These are phyloP conservation scores for Tarsius wallacei DNA, from an alignment of 2,797 vertebrate genomes.

Conservation along the genomic window DNA sequence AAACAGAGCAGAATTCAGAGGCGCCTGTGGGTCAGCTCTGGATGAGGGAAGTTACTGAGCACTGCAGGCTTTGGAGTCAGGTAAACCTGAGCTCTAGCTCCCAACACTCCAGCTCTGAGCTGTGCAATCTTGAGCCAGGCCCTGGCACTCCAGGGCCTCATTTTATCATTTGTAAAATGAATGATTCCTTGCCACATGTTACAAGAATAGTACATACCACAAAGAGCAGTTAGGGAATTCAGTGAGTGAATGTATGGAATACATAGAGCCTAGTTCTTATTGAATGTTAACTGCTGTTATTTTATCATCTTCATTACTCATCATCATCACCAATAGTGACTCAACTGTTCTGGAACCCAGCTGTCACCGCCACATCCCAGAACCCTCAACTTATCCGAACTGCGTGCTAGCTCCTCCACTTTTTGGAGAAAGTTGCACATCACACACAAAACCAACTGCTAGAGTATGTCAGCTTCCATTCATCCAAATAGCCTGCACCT, in stretches of 20 bases:
- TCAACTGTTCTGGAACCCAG: background rate
- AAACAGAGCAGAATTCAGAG: background rate
- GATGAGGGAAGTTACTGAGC: background rate
- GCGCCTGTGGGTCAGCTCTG: background rate
- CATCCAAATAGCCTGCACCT: background rate
- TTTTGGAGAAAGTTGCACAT: constrained; percentile 41
- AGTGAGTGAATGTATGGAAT: background rate
- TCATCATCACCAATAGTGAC: background rate
- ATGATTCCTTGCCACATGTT: background rate
- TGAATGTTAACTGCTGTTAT: background rate
- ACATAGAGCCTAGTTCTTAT: background rate
- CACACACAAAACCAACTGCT: background rate
- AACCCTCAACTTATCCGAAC: background rate
- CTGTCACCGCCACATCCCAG: background rate
- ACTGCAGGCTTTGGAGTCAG: background rate
- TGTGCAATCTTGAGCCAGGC: too few relatives aligned
- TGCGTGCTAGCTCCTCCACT: background rate
- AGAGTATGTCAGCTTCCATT: background rate
- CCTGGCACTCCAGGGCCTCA: background rate
- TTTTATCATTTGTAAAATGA: background rate
- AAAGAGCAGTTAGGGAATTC: background rate
- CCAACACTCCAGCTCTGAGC: background rate
- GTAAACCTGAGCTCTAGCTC: background rate
- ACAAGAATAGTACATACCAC: background rate
- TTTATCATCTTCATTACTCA: background rate